Percentiles rank a stretch among this genome's conserved stretches.
These are phyloP conservation scores for Ptychodera flava DNA, from an alignment of 35 echinoderm and acorn worm genomes.

Conservation along the genomic window DNA sequence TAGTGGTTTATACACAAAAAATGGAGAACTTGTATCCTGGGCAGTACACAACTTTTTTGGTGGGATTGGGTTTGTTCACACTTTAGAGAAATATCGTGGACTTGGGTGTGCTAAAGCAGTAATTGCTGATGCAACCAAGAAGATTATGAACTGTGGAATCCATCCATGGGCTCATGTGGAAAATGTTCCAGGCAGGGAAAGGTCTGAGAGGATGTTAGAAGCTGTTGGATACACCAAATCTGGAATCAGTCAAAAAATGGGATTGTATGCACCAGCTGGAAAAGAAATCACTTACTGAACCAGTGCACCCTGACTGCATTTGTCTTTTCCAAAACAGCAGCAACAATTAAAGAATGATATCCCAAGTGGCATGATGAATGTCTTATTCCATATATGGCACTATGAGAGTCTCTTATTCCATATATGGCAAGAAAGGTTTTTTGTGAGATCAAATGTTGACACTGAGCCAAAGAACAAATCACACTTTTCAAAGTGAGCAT, in stretches of 20 bases:
- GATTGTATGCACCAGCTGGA: not conserved
- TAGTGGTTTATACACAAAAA: not conserved
- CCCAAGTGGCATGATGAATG: too few species aligned
- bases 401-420: too few species aligned
- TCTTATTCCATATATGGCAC: too few species aligned
- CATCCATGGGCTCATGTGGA: not conserved
- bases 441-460: too few species aligned
- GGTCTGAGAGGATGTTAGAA: not conserved
- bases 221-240: not conserved
- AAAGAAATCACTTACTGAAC: too few species aligned
- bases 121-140: not conserved
- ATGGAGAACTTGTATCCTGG: not conserved
- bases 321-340: too few species aligned
- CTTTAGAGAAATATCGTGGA: not conserved
- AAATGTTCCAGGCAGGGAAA: not conserved
- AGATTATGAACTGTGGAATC: not conserved
- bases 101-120: not conserved
- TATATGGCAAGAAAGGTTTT: too few species aligned
- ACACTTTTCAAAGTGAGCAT: too few species aligned
- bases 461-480: too few species aligned
- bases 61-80: not conserved
- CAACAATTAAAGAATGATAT: too few species aligned
- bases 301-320: too few species aligned
- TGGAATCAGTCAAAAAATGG: not conserved
- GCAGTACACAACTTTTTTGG: not conserved